phyloP scores from a whole-genome alignment of 2,113 vertebrate genomes.

The Eleginops maclovinus region DNA sequence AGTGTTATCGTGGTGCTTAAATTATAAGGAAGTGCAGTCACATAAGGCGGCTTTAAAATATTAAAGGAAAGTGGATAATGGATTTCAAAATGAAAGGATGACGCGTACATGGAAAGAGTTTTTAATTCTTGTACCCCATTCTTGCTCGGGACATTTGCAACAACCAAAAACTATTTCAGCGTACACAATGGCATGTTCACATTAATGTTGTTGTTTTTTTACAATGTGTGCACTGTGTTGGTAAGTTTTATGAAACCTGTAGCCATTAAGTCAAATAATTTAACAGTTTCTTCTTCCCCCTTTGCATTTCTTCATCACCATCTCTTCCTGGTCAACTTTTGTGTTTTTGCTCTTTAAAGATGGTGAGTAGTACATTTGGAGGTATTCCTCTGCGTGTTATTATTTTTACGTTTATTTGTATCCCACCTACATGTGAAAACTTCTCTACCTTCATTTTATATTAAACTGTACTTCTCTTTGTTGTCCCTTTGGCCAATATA shows the following conservation, averaged over 20 bases:
- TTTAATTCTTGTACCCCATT: background rate
- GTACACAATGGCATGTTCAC: background rate
- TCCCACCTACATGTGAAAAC: background rate
- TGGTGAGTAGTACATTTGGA: constrained; percentile 66
- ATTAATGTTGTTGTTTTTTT: background rate
- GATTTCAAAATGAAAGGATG: too few species aligned
- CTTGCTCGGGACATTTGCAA: background rate
- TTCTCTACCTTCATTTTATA: background rate
- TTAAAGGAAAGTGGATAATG: background rate
- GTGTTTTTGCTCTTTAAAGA: constrained; percentile 59
- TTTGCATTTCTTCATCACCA: constrained; percentile 30
- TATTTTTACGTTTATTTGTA: background rate
- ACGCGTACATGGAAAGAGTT: background rate
- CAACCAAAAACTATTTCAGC: background rate
- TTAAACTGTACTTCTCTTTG: background rate
- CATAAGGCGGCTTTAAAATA: background rate
- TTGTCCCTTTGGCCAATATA: background rate
- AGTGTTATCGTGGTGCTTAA: background rate
- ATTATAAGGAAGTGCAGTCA: background rate
- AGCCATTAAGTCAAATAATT: constrained; percentile 20
- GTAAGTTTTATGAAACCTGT: background rate
- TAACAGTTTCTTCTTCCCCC: constrained; percentile 41
- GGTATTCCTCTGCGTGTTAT: background rate
- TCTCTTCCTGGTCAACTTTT: constrained; percentile 46
- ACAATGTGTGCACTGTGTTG: background rate